phyloP scores from a whole-genome alignment of 2,888 invertebrate genomes.

The Cyclophora albipunctata region DNA sequence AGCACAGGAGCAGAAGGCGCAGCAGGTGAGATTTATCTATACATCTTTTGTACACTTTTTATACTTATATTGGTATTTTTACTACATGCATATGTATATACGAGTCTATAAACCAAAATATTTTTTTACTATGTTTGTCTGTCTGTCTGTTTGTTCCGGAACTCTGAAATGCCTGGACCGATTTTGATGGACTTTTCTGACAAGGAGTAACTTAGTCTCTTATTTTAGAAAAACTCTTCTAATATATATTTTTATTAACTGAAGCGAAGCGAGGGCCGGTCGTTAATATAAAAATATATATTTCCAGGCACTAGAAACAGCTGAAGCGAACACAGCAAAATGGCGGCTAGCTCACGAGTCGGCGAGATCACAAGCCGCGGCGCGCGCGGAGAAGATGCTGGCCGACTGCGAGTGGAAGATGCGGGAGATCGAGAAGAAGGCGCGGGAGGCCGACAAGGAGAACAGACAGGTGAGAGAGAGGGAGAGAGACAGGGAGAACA shows the following conservation, averaged over 20 bases:
- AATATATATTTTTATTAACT: not conserved
- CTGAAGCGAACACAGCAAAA: slow-evolving; percentile 69
- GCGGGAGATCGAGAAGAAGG: slow-evolving; percentile 82
- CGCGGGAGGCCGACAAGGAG: slow-evolving; percentile 78
- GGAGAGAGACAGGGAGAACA: slow-evolving; percentile 59
- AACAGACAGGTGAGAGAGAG: slow-evolving; percentile 66
- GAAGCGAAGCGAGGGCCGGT: not conserved
- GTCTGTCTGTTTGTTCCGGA: too few relatives aligned
- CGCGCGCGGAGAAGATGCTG: slow-evolving; percentile 82
- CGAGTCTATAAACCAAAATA: too few relatives aligned
- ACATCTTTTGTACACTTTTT: not conserved
- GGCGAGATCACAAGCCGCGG: slow-evolving; percentile 79
- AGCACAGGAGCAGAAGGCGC: slow-evolving; percentile 62
- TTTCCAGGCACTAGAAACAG: slow-evolving; percentile 73
- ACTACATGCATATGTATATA: too few relatives aligned
- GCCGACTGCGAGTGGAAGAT: slow-evolving; percentile 91
- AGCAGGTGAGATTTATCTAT: slow-evolving; percentile 42
- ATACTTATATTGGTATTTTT: not conserved
- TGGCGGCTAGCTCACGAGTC: slow-evolving; percentile 82
- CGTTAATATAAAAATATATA: not conserved
- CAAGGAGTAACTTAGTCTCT: too few relatives aligned
- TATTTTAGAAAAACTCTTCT: not conserved
- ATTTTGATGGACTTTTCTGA: too few relatives aligned
- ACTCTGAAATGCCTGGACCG: too few relatives aligned
- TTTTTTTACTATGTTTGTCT: too few relatives aligned